These are phyloP conservation scores for Malthinus flaveolus DNA, from an alignment of 2,888 invertebrate species.

Conservation along the genomic window DNA sequence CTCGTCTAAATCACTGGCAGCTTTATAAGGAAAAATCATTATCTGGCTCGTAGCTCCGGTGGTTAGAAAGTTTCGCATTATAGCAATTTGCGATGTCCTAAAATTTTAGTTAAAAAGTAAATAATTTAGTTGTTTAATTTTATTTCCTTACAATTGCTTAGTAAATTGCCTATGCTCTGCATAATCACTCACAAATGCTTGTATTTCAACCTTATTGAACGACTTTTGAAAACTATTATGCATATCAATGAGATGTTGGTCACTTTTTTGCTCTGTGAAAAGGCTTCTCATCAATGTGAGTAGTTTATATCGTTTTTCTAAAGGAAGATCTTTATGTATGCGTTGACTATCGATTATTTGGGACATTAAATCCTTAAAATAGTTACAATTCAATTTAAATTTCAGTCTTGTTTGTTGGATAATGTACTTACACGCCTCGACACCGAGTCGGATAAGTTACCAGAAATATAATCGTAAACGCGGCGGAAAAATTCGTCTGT, in stretches of 20 bases:
- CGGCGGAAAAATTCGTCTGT: slow-evolving; percentile 25
- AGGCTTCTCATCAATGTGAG: slow-evolving; percentile 2
- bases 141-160: slow-evolving; percentile 20
- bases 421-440: slow-evolving; percentile 11
- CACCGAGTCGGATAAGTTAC: slow-evolving; percentile 7
- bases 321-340: slow-evolving; percentile 14
- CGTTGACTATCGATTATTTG: slow-evolving; percentile 14
- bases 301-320: slow-evolving; percentile 20
- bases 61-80: slow-evolving; percentile 14
- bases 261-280: background rate
- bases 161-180: slow-evolving; percentile 1
- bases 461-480: slow-evolving; percentile 20
- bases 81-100: slow-evolving; percentile 15
- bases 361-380: slow-evolving; percentile 18
- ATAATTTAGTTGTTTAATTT: background rate
- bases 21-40: slow-evolving; percentile 11
- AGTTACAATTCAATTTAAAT: background rate
- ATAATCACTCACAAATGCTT: slow-evolving; percentile 15
- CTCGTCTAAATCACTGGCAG: slow-evolving; percentile 11
- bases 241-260: background rate
- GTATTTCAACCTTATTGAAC: slow-evolving; percentile 10
- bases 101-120: background rate
- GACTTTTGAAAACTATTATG: slow-evolving; percentile 17
- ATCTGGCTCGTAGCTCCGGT: slow-evolving; percentile 27
- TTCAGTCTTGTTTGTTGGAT: too few species aligned